phyloP scores from a whole-genome alignment of 2,888 invertebrate species.

The Tinea semifulvella region DNA sequence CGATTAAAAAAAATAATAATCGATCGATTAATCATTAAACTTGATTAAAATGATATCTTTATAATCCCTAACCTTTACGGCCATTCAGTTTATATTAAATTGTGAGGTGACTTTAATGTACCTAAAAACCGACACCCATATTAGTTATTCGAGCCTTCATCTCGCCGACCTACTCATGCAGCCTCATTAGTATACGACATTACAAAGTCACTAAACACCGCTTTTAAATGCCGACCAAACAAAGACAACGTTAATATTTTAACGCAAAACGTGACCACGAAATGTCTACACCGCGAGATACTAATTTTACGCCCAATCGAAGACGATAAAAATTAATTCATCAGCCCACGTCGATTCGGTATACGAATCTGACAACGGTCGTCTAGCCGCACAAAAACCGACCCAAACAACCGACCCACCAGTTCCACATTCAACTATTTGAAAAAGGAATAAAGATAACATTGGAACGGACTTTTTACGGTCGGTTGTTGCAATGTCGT shows the following conservation, averaged over 20 bases:
- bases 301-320: slow-evolving; percentile 62
- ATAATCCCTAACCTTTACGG: slow-evolving; percentile 5
- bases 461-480: slow-evolving; percentile 48
- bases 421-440: slow-evolving; percentile 32
- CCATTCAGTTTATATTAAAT: not conserved
- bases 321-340: slow-evolving; percentile 58
- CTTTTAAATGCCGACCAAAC: slow-evolving; percentile 38
- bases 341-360: slow-evolving; percentile 26
- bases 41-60: slow-evolving; percentile 6
- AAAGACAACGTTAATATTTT: slow-evolving; percentile 54
- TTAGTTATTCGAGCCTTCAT: slow-evolving; percentile 56
- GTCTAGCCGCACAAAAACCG: slow-evolving; percentile 33
- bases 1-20: not conserved
- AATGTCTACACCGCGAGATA: slow-evolving; percentile 37
- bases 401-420: slow-evolving; percentile 29
- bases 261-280: slow-evolving; percentile 51
- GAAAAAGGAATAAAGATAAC: slow-evolving; percentile 44
- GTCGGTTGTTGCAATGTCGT: slow-evolving; percentile 52
- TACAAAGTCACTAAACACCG: slow-evolving; percentile 37
- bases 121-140: slow-evolving; percentile 31
- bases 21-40: not conserved
- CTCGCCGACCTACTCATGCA: slow-evolving; percentile 53
- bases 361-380: not conserved
- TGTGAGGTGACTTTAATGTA: slow-evolving; percentile 12
- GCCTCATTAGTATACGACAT: slow-evolving; percentile 51